Percentiles rank a stretch among this genome's conserved stretches.
Conservation (phyloP, 2,113 vertebrate species). For the Camelus bactrianus region DNA sequence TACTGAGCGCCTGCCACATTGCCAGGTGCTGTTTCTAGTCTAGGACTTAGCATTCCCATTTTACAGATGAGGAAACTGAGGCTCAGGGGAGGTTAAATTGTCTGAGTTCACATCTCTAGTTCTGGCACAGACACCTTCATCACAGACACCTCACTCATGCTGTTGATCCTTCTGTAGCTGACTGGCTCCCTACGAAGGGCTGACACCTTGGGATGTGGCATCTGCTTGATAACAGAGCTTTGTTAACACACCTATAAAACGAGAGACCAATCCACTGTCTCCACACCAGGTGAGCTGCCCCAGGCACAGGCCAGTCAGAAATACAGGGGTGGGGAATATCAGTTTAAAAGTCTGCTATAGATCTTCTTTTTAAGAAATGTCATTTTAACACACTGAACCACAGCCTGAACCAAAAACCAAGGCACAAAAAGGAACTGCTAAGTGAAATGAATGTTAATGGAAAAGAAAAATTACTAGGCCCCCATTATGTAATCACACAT, state of each 20-base stretch:
- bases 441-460: constrained; percentile 56
- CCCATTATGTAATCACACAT: constrained; percentile 24
- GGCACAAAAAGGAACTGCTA: constrained; percentile 36
- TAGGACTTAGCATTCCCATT: not conserved
- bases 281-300: too few relatives aligned
- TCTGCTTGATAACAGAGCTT: not conserved
- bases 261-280: not conserved
- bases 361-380: not conserved
- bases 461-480: constrained; percentile 49
- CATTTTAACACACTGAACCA: not conserved
- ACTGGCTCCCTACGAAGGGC: not conserved
- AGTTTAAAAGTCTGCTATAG: not conserved
- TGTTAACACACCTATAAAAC: not conserved
- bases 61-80: not conserved
- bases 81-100: not conserved
- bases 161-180: not conserved
- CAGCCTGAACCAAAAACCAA: constrained; percentile 56
- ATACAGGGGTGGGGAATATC: not conserved
- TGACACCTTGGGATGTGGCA: not conserved
- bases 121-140: not conserved
- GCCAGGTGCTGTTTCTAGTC: not conserved
- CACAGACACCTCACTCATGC: not conserved
- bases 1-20: not conserved
- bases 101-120: not conserved
- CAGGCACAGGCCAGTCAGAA: not conserved